phyloP scores from a whole-genome alignment of 1,140 invertebrate genomes.

The Trialeurodes vaporariorum region DNA sequence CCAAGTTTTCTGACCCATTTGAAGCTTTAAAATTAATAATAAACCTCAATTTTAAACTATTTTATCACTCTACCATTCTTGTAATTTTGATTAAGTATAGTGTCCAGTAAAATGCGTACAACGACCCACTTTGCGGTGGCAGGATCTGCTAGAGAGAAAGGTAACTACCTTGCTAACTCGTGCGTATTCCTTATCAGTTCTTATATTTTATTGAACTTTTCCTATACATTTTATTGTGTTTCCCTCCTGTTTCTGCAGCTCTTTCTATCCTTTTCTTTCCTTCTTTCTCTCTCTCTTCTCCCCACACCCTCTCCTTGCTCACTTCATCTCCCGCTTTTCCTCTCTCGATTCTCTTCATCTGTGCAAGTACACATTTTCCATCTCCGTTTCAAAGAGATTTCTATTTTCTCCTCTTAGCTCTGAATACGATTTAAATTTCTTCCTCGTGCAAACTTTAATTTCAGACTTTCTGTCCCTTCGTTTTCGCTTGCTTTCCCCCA shows the following conservation, averaged over 20 bases:
- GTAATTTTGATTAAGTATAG: too few relatives aligned
- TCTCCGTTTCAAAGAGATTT: background rate
- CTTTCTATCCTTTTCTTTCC: background rate
- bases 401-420: background rate
- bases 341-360: too few relatives aligned
- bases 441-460: background rate
- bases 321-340: too few relatives aligned
- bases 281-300: too few relatives aligned
- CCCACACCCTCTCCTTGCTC: too few relatives aligned
- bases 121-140: too few relatives aligned
- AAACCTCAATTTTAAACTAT: too few relatives aligned
- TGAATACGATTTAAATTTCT: background rate
- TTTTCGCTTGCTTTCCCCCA: background rate
- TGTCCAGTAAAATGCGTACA: too few relatives aligned
- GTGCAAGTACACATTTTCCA: background rate
- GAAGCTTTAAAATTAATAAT: too few relatives aligned
- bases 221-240: slow-evolving; percentile 1
- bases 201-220: slow-evolving; percentile 1
- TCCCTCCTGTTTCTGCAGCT: background rate
- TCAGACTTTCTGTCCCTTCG: background rate
- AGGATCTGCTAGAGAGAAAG: background rate
- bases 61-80: too few relatives aligned
- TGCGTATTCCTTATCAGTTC: background rate
- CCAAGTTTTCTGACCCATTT: too few relatives aligned
- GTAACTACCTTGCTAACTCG: background rate